Base-by-base conservation (phyloP, 2,113 vertebrate genomes). In the Callocephalon fimbriatum region DNA sequence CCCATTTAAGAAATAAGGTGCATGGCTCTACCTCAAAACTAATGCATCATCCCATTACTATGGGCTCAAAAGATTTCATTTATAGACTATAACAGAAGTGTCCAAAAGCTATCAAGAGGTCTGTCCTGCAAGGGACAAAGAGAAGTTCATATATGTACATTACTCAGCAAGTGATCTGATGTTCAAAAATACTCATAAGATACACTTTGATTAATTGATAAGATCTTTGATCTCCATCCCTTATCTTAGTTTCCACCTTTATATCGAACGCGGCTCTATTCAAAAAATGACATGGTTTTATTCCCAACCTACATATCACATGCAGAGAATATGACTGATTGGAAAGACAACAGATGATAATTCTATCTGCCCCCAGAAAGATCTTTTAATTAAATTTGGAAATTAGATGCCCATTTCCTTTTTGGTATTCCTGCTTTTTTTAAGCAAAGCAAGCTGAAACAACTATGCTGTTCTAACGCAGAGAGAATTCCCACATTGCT, bases 381-480 rank as follows among this genome's bases (percentile, higher is more conserved):
- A 27, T n/a, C 18, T 84, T 75, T 80, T 50, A 32, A 71, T 89
- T 91, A 62, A 44, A 54, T 59, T 58, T 75, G 22, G 50, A 84
- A 81, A 59, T 31, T 19, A 61, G 26, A 51, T 54, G 32, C 8
- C 22, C 1, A 0, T 26, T 95, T 72, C 38, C 14, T 62, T n/a
- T 38, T 6, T 32, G 8, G 8, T 20, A 77, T 45, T 66, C 8
- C 26, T 65, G 7, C 8, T 7, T 54, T 63, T 32, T 56, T 82
- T 27, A 56, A 58, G n/a, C 45, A 86, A 62, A 86, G 32, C 12
- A 89, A 87, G 31, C 21, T 54, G n/a, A 76, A 94, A 66, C n/a
- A 86, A 62, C 9, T 65, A 8, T 18, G 17, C 75, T 94, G 47
- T 67, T 56, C 35, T 47, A 2, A 38, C 18, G 5, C 8, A 6